Evolutionary conservation across 2,113 vertebrate species (phyloP).

Genomic region (Paradisaea rubra): DNA sequence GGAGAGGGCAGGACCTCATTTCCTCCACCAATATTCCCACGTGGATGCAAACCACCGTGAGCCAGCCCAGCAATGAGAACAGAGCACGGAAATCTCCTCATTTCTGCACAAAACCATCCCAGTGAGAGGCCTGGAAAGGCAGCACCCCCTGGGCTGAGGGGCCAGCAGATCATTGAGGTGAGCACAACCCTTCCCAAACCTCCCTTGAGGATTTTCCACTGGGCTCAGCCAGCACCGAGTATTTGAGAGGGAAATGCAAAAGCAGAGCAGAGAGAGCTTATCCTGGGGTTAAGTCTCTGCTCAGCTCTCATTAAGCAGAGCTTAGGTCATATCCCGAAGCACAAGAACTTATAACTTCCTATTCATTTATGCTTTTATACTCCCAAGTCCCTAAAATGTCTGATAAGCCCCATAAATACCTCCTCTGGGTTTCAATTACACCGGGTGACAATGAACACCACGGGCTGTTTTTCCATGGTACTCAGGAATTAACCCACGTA

Average conservation of each 20-base stretch:
- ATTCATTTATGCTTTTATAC: slow-evolving; percentile 3
- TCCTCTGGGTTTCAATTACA: background rate
- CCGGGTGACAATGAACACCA: background rate
- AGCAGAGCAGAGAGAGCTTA: background rate
- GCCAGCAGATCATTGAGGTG: background rate
- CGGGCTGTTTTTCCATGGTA: background rate
- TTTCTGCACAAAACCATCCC: background rate
- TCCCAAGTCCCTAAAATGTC: background rate
- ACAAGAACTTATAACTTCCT: background rate
- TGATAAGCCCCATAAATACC: slow-evolving; percentile 20
- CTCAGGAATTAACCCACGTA: background rate
- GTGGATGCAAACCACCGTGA: background rate
- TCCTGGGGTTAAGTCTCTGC: background rate
- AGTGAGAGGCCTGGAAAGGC: background rate
- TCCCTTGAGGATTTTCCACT: background rate
- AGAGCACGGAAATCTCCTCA: rapidly evolving
- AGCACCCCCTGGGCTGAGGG: background rate
- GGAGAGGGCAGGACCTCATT: background rate
- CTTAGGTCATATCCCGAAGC: background rate
- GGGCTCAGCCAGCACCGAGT: background rate
- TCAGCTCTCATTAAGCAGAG: slow-evolving; percentile 11
- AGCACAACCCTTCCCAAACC: background rate
- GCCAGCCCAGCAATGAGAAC: rapidly evolving
- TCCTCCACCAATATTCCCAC: background rate
- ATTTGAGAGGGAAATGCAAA: background rate